Base-by-base conservation (phyloP, 37 sponge, comb jelly and placozoan species). In the Spongia lamella region DNA sequence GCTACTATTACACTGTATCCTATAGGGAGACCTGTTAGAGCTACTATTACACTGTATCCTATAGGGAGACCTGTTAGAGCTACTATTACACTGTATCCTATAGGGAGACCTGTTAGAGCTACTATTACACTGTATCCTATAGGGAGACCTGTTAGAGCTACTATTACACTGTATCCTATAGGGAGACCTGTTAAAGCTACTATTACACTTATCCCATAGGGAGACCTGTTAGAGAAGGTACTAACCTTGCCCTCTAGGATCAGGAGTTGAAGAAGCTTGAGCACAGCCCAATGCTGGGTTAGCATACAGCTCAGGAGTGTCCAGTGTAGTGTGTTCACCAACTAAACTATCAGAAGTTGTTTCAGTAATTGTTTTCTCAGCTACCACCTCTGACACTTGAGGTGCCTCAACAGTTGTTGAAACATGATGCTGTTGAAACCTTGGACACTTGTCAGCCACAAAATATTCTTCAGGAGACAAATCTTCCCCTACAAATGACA, bases 221-320 rank as follows among this genome's bases (percentile, higher is more conserved):
- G n/a, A n/a, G n/a, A n/a, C n/a, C n/a, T n/a, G n/a, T n/a, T n/a
- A n/a, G n/a, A n/a, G n/a, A n/a, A n/a, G n/a, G n/a, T 7, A 63
- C 64, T 11, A 25, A 70, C 53, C 53, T 26, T 70, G 32, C 31
- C 51, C 22, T 29, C 38, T 30, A 36, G 63, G 37, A n/a, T 67
- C 61, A 7, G 91, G 91, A 1, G 91, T 90, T 35, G 91, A 90
- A 1, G 91, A 90, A n/a, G 83, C 91, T n/a, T 73, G 68, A 6
- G 91, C 91, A 19, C 69, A 52, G 2, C 91, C 91, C 6, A 90
- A 34, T 6, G 75, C 63, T 15, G 86, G 75, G 39, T 78, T 66
- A 51, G 27, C 76, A 38, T 69, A 86, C 37, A 86, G 38, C 38
- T 81, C 87, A 24, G 87, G 87, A 4, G 87, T 86, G 25, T 50